Percentiles rank a stretch among this genome's conserved stretches.
These are phyloP conservation scores for Lithodes maja DNA, from an alignment of 2,888 invertebrate species.

Conservation along the genomic window DNA sequence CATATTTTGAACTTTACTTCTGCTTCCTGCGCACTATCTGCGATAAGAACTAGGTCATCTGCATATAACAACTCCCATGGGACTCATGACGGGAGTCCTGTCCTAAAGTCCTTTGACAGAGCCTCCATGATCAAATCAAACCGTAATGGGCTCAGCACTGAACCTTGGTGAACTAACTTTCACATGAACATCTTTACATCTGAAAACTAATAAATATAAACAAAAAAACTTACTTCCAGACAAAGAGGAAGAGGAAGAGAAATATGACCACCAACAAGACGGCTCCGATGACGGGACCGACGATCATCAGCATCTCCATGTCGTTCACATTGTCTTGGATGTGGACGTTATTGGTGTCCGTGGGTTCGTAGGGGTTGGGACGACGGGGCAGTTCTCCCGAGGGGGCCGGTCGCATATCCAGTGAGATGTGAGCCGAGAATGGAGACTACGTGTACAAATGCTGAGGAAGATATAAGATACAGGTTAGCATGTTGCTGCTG, in stretches of 20 bases:
- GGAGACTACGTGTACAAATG: conserved; percentile 95
- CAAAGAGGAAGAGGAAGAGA: conserved; percentile 69
- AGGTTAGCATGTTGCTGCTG: no score
- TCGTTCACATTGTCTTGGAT: conserved; percentile 48
- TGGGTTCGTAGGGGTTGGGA: conserved; percentile 87
- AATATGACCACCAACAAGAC: conserved; percentile 68
- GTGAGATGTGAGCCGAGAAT: conserved; percentile 90
- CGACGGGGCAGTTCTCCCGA: conserved; percentile 90
- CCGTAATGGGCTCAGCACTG: no score
- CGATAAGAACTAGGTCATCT: no score
- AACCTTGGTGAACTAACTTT: no score
- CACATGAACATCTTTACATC: no score
- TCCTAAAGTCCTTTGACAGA: no score
- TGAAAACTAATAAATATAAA: no score
- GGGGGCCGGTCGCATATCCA: conserved; percentile 93
- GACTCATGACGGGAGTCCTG: no score
- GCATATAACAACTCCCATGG: no score
- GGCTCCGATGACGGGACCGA: conserved; percentile 69
- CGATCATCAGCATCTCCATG: conserved; percentile 68
- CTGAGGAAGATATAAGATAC: conserved; percentile 72
- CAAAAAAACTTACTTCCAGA: conserved; percentile 62
- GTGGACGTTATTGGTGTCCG: conserved; percentile 71
- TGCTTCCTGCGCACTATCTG: no score
- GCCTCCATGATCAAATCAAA: no score
- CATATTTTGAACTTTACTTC: no score